Conservation (phyloP, 2,113 vertebrate species). For the Barnardius zonarius region DNA sequence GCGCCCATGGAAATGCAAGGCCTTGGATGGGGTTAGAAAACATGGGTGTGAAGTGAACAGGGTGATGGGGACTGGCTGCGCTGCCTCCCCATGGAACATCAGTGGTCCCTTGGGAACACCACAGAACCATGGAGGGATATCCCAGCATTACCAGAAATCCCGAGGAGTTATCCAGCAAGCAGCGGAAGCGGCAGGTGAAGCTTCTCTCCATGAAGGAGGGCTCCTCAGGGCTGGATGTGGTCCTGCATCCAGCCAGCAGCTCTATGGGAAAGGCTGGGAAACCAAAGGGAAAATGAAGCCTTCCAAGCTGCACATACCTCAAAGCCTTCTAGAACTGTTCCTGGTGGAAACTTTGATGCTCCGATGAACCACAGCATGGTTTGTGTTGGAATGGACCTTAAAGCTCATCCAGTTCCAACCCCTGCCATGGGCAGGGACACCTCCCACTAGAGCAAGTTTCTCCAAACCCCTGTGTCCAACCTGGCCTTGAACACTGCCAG, state of each 20-base stretch:
- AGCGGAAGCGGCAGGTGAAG: constrained; percentile 81
- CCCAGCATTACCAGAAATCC: constrained; percentile 76
- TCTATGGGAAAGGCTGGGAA: background rate
- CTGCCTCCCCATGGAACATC: background rate
- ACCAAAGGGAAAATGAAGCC: background rate
- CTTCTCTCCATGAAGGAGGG: constrained; percentile 72
- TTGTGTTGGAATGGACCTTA: background rate
- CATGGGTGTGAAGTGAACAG: background rate
- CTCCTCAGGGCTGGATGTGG: background rate
- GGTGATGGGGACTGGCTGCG: background rate
- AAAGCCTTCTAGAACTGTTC: background rate
- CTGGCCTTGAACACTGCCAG: no score
- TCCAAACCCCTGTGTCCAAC: no score
- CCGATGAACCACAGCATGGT: background rate
- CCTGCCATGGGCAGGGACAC: background rate
- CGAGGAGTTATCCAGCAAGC: constrained; percentile 80
- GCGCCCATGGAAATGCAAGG: background rate
- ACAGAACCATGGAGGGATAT: background rate
- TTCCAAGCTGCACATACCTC: background rate
- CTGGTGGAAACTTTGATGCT: background rate
- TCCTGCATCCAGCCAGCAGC: fast-evolving
- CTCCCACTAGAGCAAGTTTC: background rate
- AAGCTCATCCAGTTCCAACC: background rate
- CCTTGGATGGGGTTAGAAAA: background rate
- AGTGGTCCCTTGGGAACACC: background rate